Evolutionary conservation across 2,888 invertebrate species (phyloP), one percentile per base, ranked within the genome.

Genomic region (Ennomos erosarius): DNA sequence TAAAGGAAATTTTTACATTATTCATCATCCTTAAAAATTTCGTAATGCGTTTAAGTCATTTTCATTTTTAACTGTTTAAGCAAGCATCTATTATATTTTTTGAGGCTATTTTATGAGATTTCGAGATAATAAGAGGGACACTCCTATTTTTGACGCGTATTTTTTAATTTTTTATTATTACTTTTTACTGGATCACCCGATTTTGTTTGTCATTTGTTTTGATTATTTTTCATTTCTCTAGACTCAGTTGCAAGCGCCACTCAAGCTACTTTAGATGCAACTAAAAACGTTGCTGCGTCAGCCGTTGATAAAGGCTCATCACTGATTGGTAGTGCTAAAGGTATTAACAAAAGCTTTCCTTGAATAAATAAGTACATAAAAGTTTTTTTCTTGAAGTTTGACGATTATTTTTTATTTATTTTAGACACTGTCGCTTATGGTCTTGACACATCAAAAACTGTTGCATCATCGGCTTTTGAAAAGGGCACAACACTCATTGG

Each of bases 271-370:
- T 72, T 83, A 71, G 82, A 85, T 36, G 75, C 74, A 33, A 81
- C 82, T 26, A 84, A 83, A 69, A 82, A 77, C 67, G 74, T 71
- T n/a, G 80, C 82, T 0, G 60, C 79, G 9, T 68, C 79, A 9
- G 79, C 78, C 9, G 72, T 78, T 55, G 81, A 82, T 33, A 82
- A 77, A 64, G 65, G 82, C 54, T 69, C 76, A 56, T 64, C 74
- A 8, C 52, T 75, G 16, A 64, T 75, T 40, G 79, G 73, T 57
- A 67, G 65, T 42, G 76, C 77, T 57, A 81, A 75, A 78, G 78
- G 77, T 79, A 78, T 50, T 26, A 0, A 26, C 26, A 6, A 60
- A 70, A 35, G 44, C 1, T 8, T 35, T 42, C 38, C 33, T 37
- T n/a, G 2, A 8, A 5, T 26, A 26, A 9, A 10, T 2, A n/a